Evolutionary conservation across 1,140 invertebrate genomes (phyloP).

Genomic region (Euschistus heros): DNA sequence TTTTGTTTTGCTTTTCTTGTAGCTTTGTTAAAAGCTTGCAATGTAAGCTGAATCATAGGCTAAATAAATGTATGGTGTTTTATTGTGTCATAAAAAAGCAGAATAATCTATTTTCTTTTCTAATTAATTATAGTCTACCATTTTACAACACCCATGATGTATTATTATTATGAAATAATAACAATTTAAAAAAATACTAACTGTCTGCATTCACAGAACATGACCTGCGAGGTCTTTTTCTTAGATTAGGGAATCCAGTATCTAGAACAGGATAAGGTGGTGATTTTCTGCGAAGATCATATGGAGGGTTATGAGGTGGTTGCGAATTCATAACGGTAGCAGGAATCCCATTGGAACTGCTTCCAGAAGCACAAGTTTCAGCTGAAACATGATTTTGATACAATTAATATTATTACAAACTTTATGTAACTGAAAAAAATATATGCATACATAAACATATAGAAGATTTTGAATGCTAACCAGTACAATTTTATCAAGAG

Average conservation of each 20-base stretch:
- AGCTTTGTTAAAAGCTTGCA: neutral
- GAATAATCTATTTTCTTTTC: neutral
- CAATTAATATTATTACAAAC: neutral
- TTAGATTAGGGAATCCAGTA: slow-evolving; percentile 27
- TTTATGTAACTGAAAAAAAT: neutral
- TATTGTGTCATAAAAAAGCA: neutral
- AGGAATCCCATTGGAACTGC: slow-evolving; percentile 31
- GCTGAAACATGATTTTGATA: neutral
- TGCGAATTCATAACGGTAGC: slow-evolving; percentile 19
- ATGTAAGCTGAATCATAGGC: neutral
- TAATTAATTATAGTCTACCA: neutral
- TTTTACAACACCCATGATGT: neutral
- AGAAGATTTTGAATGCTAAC: neutral
- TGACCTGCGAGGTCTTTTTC: slow-evolving; percentile 62
- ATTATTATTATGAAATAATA: slow-evolving; percentile 10
- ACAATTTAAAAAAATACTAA: slow-evolving; percentile 35
- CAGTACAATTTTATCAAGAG: neutral
- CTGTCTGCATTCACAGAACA: slow-evolving; percentile 50
- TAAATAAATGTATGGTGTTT: neutral
- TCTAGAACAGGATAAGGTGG: slow-evolving; percentile 35
- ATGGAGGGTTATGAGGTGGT: slow-evolving; percentile 62
- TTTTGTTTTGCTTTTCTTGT: neutral
- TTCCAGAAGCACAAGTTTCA: slow-evolving; percentile 21
- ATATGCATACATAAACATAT: neutral
- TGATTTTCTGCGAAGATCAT: slow-evolving; percentile 70